phyloP scores from a whole-genome alignment of 1,140 invertebrate genomes.

The Brachionus plicatilis region DNA sequence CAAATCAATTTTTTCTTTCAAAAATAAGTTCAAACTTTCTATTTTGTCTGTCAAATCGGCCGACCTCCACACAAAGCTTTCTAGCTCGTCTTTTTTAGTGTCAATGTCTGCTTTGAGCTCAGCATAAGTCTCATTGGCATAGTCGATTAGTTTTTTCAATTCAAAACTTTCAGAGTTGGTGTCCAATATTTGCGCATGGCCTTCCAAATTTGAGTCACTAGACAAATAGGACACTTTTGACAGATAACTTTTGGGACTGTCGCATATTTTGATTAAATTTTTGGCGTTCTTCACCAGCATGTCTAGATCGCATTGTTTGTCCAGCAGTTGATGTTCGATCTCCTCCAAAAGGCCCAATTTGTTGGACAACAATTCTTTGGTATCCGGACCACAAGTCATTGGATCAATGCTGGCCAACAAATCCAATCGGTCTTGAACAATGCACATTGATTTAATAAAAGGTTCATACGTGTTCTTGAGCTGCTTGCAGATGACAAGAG shows the following conservation, averaged over 20 bases:
- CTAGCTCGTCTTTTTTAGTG: neutral
- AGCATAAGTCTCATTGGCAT: neutral
- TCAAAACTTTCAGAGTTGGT: neutral
- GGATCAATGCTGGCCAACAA: neutral
- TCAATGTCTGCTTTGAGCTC: neutral
- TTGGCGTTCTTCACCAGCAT: neutral
- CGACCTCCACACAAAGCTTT: neutral
- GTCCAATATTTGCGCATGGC: neutral
- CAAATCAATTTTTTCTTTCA: constrained; percentile 84
- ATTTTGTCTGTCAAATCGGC: constrained; percentile 81
- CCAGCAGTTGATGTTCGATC: neutral
- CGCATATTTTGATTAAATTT: neutral
- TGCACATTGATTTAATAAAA: neutral
- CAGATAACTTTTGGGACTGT: neutral
- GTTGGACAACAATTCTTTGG: neutral
- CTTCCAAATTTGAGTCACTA: neutral
- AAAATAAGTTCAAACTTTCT: constrained; percentile 81
- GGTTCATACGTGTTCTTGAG: neutral
- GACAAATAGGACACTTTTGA: neutral
- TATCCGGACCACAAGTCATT: neutral
- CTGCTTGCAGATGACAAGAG: neutral
- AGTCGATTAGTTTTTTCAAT: neutral
- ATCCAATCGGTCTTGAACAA: neutral
- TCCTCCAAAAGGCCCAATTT: neutral
- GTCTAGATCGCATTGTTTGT: neutral